Evolutionary conservation across 2,888 invertebrate genomes (phyloP).

Genomic region (Melipona beecheii): DNA sequence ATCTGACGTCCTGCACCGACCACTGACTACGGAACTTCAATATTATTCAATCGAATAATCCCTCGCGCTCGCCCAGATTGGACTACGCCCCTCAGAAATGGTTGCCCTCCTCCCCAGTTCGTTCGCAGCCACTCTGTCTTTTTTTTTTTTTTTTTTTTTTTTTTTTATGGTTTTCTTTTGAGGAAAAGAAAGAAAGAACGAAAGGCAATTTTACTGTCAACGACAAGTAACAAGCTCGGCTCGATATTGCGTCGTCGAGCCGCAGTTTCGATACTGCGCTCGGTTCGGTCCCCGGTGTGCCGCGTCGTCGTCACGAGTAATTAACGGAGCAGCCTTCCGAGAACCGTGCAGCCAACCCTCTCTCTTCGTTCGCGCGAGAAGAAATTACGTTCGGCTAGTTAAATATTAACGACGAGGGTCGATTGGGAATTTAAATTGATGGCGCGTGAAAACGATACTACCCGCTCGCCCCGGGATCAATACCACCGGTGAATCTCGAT

Average conservation of each 20-base stretch:
- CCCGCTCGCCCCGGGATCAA: not conserved
- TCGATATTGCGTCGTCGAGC: slow-evolving; percentile 44
- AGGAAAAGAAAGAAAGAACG: slow-evolving; percentile 22
- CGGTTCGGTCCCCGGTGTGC: not conserved
- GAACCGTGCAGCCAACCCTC: not conserved
- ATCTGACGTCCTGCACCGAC: slow-evolving; percentile 38
- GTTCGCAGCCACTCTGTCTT: not conserved
- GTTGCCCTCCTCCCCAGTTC: not conserved
- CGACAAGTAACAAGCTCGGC: slow-evolving; percentile 32
- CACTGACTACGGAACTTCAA: slow-evolving; percentile 63
- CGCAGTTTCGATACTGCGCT: slow-evolving; percentile 15
- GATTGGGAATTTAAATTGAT: slow-evolving; percentile 26
- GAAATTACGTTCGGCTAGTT: slow-evolving; percentile 47
- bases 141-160: too few relatives aligned
- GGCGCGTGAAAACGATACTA: slow-evolving; percentile 32
- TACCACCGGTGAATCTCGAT: not conserved
- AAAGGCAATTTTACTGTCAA: slow-evolving; percentile 39
- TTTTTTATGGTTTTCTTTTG: too few relatives aligned
- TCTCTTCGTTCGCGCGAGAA: slow-evolving; percentile 8
- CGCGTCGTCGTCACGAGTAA: slow-evolving; percentile 31
- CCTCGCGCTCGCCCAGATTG: slow-evolving; percentile 51
- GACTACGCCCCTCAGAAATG: not conserved
- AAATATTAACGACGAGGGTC: slow-evolving; percentile 32
- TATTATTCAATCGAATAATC: slow-evolving; percentile 74
- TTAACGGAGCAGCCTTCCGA: slow-evolving; percentile 41